These are phyloP conservation scores for Macrosteles quadrilineatus DNA, from an alignment of 1,140 invertebrate species.

Conservation along the genomic window DNA sequence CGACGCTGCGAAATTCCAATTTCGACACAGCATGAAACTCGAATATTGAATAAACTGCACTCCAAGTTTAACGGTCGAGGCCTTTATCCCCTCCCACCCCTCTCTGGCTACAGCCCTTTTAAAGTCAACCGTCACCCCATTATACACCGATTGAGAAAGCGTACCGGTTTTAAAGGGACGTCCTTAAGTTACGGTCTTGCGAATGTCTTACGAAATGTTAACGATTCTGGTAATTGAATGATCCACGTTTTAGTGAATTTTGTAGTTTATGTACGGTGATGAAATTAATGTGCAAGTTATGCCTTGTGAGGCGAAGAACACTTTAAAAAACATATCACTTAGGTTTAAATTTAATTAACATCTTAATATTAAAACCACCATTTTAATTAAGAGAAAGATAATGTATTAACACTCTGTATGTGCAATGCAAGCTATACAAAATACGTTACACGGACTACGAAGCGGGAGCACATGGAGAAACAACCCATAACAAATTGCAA, in stretches of 20 bases:
- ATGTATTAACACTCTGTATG: too few relatives aligned
- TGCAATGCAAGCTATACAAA: too few relatives aligned
- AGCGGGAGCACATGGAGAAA: too few relatives aligned
- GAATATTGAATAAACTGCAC: constrained; percentile 12
- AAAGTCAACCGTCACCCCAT: constrained; percentile 22
- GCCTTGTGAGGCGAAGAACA: not conserved
- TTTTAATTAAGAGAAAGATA: too few relatives aligned
- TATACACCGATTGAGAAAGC: constrained; percentile 4
- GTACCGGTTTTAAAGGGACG: constrained; percentile 18
- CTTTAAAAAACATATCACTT: not conserved
- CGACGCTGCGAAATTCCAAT: not conserved
- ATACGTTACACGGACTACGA: too few relatives aligned
- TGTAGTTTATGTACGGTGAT: not conserved
- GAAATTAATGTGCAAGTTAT: not conserved
- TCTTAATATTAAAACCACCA: too few relatives aligned
- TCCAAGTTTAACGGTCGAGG: constrained; percentile 10
- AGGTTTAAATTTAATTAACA: too few relatives aligned
- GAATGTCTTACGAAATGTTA: not conserved
- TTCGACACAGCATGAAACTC: not conserved
- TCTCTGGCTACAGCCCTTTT: constrained; percentile 8
- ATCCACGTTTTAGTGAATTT: not conserved
- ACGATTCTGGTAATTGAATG: not conserved
- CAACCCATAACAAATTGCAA: too few relatives aligned
- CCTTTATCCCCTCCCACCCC: not conserved
- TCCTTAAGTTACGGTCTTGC: not conserved